These are phyloP conservation scores for Oophaga pumilio DNA, from an alignment of 2,113 vertebrate genomes.

Conservation along the genomic window DNA sequence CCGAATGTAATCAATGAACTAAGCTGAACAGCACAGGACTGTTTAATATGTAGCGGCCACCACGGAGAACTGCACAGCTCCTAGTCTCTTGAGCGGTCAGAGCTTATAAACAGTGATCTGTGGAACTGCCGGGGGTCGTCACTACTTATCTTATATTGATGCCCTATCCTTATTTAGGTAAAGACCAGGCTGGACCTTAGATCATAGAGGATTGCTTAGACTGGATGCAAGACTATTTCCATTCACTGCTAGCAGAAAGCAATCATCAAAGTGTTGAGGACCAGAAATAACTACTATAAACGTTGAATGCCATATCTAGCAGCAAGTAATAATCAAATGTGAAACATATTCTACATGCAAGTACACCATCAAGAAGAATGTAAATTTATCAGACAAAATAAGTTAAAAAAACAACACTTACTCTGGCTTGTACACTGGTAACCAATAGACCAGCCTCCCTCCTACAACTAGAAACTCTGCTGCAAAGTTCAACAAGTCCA, in stretches of 20 bases:
- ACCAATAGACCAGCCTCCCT: conserved; percentile 94
- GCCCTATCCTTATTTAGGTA: neutral
- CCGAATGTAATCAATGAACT: too few species aligned
- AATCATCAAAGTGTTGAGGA: neutral
- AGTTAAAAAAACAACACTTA: conserved; percentile 71
- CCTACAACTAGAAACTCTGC: conserved; percentile 85
- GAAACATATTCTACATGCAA: neutral
- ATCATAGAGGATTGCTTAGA: too few species aligned
- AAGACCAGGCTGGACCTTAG: neutral
- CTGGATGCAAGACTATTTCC: too few species aligned
- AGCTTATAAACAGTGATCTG: too few species aligned
- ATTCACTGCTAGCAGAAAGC: too few species aligned
- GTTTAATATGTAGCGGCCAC: too few species aligned
- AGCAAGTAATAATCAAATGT: neutral
- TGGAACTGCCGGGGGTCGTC: too few species aligned
- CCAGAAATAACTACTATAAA: neutral
- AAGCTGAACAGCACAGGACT: too few species aligned
- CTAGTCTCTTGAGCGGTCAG: too few species aligned
- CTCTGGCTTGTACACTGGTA: conserved; percentile 93
- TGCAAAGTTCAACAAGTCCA: conserved; percentile 90
- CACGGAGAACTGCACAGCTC: too few species aligned
- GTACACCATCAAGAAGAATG: neutral
- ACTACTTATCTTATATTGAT: too few species aligned
- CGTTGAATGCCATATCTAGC: neutral
- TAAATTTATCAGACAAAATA: neutral